Conservation (phyloP, 2,797 vertebrate genomes). For the Rhynchonycteris naso region DNA sequence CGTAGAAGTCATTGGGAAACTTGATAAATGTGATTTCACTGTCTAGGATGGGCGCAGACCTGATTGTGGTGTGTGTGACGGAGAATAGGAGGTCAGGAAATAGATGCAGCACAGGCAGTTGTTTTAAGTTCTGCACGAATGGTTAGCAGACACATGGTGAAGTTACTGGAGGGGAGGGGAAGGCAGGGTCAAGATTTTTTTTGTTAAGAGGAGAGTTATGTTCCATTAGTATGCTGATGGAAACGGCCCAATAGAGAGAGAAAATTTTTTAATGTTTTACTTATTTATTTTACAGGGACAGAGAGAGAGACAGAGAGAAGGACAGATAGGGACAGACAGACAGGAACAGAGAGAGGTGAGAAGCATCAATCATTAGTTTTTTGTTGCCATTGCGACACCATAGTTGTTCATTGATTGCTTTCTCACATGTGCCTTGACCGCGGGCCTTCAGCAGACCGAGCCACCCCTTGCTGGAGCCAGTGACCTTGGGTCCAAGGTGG, state of each 20-base stretch:
- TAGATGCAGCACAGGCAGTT: neutral
- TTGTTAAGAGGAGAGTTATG: neutral
- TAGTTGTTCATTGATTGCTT: too few species aligned
- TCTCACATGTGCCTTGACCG: too few species aligned
- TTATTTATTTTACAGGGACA: too few species aligned
- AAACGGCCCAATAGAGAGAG: conserved; percentile 20
- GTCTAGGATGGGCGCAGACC: neutral
- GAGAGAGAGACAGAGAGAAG: too few species aligned
- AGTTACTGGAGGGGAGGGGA: conserved; percentile 16
- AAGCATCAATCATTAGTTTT: too few species aligned
- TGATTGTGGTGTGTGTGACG: neutral
- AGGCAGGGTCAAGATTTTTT: conserved; percentile 16
- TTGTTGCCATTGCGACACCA: too few species aligned
- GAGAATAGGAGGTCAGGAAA: conserved; percentile 36
- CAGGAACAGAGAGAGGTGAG: too few species aligned
- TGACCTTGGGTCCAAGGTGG: too few species aligned
- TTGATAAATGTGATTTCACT: conserved; percentile 5
- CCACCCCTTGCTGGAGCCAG: too few species aligned
- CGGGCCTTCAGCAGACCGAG: too few species aligned
- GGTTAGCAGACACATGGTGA: conserved; percentile 1
- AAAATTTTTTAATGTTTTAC: too few species aligned
- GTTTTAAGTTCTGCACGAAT: neutral
- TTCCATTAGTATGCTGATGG: conserved; percentile 32
- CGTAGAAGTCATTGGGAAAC: neutral
- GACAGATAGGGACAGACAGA: too few species aligned